Evolutionary conservation across 2,113 vertebrate species (phyloP).

Genomic region (Carlito syrichta): DNA sequence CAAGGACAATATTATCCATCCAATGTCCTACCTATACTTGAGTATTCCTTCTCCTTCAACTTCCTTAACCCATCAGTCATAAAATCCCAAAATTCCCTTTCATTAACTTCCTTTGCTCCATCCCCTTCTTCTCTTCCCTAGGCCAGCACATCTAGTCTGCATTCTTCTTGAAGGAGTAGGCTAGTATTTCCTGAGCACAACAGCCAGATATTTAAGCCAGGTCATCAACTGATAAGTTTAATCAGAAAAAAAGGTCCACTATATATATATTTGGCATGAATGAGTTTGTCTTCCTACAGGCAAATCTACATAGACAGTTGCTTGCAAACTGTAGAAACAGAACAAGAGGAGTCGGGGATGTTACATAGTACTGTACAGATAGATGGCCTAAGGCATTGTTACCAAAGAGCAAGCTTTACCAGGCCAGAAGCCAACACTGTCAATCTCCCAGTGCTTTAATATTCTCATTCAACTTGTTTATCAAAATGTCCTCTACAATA

Average conservation of each 20-base stretch:
- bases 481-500: neutral
- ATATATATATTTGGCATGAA: neutral
- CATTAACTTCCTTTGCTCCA: neutral
- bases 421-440: neutral
- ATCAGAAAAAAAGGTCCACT: neutral
- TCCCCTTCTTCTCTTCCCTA: neutral
- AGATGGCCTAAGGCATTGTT: neutral
- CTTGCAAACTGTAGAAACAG: neutral
- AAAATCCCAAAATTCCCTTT: neutral
- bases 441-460: neutral
- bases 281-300: neutral
- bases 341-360: neutral
- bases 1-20: neutral
- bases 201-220: neutral
- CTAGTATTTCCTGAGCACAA: neutral
- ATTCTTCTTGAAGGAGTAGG: neutral
- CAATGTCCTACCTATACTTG: neutral
- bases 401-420: neutral
- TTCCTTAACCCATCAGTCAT: neutral
- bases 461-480: neutral
- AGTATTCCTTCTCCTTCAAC: neutral
- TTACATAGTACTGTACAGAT: neutral
- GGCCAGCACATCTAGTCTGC: neutral
- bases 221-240: neutral
- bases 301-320: neutral